Conservation (phyloP, 2,888 invertebrate genomes). For the Phragmatobia fuliginosa region DNA sequence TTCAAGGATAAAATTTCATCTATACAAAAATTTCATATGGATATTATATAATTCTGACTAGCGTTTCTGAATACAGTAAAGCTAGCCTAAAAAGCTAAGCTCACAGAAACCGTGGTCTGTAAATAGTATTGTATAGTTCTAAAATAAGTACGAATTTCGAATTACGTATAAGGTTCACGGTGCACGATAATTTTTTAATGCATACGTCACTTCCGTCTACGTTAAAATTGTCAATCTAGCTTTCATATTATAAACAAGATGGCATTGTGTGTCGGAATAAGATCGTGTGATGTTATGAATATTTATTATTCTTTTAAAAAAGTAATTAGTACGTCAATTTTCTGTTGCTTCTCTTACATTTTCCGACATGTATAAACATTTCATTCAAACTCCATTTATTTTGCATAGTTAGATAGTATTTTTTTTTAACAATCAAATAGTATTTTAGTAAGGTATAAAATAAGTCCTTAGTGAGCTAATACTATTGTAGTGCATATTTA, state of each 20-base stretch:
- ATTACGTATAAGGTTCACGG: background rate
- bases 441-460: background rate
- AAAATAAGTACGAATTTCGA: background rate
- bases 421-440: background rate
- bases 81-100: background rate
- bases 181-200: background rate
- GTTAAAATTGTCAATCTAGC: background rate
- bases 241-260: no score
- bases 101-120: background rate
- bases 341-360: background rate
- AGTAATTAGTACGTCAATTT: background rate
- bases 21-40: background rate
- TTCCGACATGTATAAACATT: background rate
- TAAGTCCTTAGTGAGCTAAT: background rate
- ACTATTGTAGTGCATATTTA: background rate
- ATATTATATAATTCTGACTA: background rate
- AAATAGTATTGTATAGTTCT: background rate
- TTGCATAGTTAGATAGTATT: background rate
- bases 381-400: background rate
- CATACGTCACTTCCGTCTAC: background rate
- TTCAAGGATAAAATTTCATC: background rate
- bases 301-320: background rate
- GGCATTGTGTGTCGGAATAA: no score
- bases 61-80: background rate
- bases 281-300: background rate